These are phyloP conservation scores for Sibirionetta formosa DNA, from an alignment of 2,797 vertebrate genomes.

Conservation along the genomic window DNA sequence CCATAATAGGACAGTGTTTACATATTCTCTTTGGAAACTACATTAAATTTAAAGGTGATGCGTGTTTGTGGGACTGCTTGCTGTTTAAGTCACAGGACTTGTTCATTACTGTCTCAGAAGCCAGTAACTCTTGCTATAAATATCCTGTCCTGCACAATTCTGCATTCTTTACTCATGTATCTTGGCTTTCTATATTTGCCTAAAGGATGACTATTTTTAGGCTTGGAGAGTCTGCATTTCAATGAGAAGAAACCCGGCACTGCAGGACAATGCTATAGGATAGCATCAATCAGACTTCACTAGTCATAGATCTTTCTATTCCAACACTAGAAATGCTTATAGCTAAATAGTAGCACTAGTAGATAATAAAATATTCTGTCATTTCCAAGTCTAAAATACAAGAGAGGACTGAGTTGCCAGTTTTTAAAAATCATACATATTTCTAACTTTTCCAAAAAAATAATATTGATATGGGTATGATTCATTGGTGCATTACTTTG, in stretches of 20 bases:
- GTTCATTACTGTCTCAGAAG: slow-evolving; percentile 14
- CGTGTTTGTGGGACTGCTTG: slow-evolving; percentile 21
- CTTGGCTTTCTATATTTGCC: slow-evolving; percentile 35
- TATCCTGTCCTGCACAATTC: slow-evolving; percentile 7
- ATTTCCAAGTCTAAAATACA: not conserved
- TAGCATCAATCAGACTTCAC: not conserved
- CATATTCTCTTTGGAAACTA: slow-evolving; percentile 65
- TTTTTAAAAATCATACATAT: not conserved
- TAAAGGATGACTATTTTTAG: slow-evolving; percentile 30
- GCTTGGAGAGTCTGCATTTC: not conserved
- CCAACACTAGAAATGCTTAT: not conserved
- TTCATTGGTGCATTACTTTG: not conserved
- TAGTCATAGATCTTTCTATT: not conserved
- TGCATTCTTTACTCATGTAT: not conserved
- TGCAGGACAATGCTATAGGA: not conserved
- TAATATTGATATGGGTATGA: not conserved
- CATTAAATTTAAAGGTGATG: slow-evolving; percentile 35
- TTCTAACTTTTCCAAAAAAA: not conserved
- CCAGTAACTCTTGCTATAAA: slow-evolving; percentile 28
- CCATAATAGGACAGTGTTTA: slow-evolving; percentile 43
- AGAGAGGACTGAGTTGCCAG: not conserved
- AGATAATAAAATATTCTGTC: not conserved
- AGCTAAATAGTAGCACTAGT: not conserved
- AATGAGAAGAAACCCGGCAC: not conserved
- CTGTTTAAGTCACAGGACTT: not conserved